Evolutionary conservation across 1,140 invertebrate genomes (phyloP).

Genomic region (Philopotamus ludificatus): DNA sequence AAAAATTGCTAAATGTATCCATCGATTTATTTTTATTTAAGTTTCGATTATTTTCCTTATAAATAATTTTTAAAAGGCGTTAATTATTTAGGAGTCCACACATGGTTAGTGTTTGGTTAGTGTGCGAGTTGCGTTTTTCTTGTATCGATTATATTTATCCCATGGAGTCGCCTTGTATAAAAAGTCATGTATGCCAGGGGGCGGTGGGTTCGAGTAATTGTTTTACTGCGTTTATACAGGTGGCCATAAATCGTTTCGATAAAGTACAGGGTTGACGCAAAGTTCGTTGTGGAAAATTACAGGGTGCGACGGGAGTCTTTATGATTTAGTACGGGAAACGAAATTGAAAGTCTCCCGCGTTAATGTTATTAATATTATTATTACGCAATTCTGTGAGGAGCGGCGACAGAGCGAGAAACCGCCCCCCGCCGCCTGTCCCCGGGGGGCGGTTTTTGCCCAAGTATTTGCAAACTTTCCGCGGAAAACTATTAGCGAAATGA

Average conservation of each 20-base stretch:
- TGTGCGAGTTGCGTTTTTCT: not conserved
- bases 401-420: too few species aligned
- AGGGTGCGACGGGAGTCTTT: constrained; percentile 5
- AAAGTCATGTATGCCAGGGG: not conserved
- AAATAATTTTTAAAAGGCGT: too few species aligned
- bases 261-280: constrained; percentile 4
- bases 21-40: too few species aligned
- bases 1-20: too few species aligned
- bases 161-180: not conserved
- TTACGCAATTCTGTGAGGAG: too few species aligned
- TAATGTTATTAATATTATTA: not conserved
- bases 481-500: too few species aligned
- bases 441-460: too few species aligned
- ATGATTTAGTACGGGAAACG: constrained; percentile 2
- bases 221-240: constrained; percentile 12
- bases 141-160: not conserved
- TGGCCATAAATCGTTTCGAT: constrained; percentile 10
- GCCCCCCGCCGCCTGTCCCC: too few species aligned
- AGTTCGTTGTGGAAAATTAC: constrained; percentile 3
- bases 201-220: constrained; percentile 1
- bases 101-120: too few species aligned
- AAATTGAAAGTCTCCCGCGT: constrained; percentile 2
- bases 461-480: too few species aligned
- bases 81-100: too few species aligned
- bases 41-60: too few species aligned